Base-by-base conservation (phyloP, 2,888 invertebrate species). In the Drosophila barbarae region DNA sequence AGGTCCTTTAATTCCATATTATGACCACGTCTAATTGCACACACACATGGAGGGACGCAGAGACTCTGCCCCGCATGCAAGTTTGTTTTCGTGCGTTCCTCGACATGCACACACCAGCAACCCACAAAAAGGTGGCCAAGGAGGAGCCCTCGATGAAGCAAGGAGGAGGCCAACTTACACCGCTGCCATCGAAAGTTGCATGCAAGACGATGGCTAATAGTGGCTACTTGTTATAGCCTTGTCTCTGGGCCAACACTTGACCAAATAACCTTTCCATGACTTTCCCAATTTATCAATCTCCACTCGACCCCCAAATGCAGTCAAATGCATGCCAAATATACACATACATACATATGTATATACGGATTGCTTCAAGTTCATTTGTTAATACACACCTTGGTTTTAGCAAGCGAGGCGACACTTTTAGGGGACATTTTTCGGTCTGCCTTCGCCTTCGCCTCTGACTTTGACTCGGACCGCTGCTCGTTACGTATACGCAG, bases 21-120 rank as follows among this genome's bases (percentile, higher is more conserved):
- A 77, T 70, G 71, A 66, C 51, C 64, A 55, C 58, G 71, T 73
- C 76, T 83, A 85, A 85, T 85, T 80, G 74, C 80, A 63, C 12
- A 26, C 35, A 57, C 58, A 47, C 59, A 57, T 39, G 57, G 57
- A 44, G 44, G 15, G 15, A 55, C 68, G 51, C 44, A 51, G 28
- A n/a, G 30, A 30, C 32, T 8, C 57, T 28, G 32, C 54, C 50
- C 46, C 44, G 61, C 73, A 75, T 77, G 75, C 79, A 77, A 69
- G 66, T 67, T 71, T 64, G 51, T 64, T 64, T 59, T 58, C 63
- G 54, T 68, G 59, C 63, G 52, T 77, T 74, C 54, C 56, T 54
- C 55, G 68, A 68, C 67, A 68, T 68, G 68, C 67, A 68, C 69
- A 53, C 41, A 39, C 23, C 47, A 10, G n/a, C 18, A 46, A 32